Evolutionary conservation across 2,113 vertebrate species (phyloP), one percentile per base, ranked within the genome.

Genomic region (Pleuronectes platessa): DNA sequence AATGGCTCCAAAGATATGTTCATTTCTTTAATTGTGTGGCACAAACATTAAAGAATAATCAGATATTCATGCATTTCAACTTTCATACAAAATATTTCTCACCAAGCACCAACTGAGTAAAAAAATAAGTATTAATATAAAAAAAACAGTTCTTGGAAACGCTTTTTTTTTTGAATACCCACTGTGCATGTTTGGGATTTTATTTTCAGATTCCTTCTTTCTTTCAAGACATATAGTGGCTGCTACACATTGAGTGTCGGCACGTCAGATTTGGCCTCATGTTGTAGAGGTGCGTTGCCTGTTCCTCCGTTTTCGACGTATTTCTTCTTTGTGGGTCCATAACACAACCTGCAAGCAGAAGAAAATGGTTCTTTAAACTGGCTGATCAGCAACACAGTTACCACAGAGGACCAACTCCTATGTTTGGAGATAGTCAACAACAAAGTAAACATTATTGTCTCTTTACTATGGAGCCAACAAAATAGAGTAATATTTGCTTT

Each of bases 321-420:
- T 60, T 78, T 86, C 51, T 61, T 87, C 66, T 78, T 86, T 74
- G 81, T 85, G 11, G 61, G 17, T 62, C 78, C 61, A 37, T 12
- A 61, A 67, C 91, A 92, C 47, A 87, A 40, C 75, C 91, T 93
- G 78, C 2, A 76, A 71, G 23, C 0, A 0, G 24, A 53, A 71
- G 13, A 37, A 27, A 17, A 15, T 9, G 18, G 0, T 15, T 0
- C 17, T 59, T 31, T 20, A 67, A 45, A 42, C 23, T 15, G 21
- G 20, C 2, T 54, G 21, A 20, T 21, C 1, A 53, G 47, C 6
- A 51, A 64, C 20, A 63, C 24, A 55, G 13, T 49, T 49, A 21
- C 2, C n/a, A 45, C 18, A 23, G 20, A 71, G n/a, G n/a, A n/a
- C n/a, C n/a, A n/a, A n/a, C n/a, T n/a, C 15, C 42, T 45, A 45